phyloP scores from a whole-genome alignment of 2,113 vertebrate species.

The Raphicerus campestris region DNA sequence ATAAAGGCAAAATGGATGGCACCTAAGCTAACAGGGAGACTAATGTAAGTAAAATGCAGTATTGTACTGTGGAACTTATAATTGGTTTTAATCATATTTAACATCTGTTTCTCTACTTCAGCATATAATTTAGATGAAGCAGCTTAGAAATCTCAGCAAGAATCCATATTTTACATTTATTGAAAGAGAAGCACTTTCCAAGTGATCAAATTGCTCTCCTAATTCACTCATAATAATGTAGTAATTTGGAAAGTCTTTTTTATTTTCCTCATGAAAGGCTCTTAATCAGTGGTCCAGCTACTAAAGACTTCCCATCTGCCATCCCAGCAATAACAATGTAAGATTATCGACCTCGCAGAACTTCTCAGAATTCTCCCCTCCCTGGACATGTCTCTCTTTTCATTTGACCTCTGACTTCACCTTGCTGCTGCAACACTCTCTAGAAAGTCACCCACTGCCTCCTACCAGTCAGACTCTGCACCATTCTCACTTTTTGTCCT shows the following conservation, averaged over 20 bases:
- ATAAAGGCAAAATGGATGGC: constrained; percentile 47
- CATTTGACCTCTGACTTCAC: constrained; percentile 23
- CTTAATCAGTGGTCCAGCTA: constrained; percentile 52
- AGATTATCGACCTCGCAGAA: not conserved
- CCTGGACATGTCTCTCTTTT: not conserved
- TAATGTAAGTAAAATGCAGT: constrained; percentile 61
- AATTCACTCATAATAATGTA: constrained; percentile 65
- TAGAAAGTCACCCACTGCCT: not conserved
- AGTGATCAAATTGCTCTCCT: constrained; percentile 70
- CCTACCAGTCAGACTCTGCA: not conserved
- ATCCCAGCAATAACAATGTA: not conserved
- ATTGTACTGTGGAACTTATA: constrained; percentile 53
- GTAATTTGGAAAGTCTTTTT: constrained; percentile 67
- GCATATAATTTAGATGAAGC: constrained; percentile 72
- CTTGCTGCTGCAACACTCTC: not conserved
- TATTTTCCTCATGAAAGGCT: constrained; percentile 65
- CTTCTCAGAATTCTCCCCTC: not conserved
- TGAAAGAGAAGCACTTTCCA: constrained; percentile 71
- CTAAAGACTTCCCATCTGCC: constrained; percentile 49
- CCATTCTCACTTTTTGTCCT: not conserved
- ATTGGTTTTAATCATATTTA: constrained; percentile 73
- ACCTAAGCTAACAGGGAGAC: constrained; percentile 59
- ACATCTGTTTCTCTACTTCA: constrained; percentile 71
- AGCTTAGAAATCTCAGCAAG: constrained; percentile 70
- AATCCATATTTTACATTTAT: constrained; percentile 72